Evolutionary conservation across 2,113 vertebrate genomes (phyloP).

Genomic region (Stigmatopora nigra): DNA sequence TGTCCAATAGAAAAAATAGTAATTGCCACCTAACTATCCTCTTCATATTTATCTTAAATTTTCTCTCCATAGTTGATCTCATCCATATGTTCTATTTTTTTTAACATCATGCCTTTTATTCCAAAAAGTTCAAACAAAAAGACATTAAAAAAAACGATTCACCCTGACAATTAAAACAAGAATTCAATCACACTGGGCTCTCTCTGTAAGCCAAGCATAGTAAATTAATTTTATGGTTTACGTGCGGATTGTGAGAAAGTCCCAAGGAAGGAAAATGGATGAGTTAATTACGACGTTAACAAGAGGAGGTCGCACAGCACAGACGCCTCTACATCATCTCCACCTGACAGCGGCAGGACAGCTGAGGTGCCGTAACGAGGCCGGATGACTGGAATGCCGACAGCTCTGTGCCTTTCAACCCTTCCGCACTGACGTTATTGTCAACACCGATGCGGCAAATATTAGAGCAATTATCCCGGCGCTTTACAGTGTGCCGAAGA

Average conservation of each 20-base stretch:
- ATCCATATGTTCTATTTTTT: too few relatives aligned
- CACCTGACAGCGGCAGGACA: constrained; percentile 43
- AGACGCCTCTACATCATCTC: constrained; percentile 42
- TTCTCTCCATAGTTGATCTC: too few relatives aligned
- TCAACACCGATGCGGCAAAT: constrained; percentile 29
- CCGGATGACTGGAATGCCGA: constrained; percentile 20
- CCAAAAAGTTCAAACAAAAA: not conserved
- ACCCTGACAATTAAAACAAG: not conserved
- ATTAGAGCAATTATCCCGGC: constrained; percentile 33
- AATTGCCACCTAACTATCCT: too few relatives aligned
- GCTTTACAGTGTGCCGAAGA: constrained; percentile 11
- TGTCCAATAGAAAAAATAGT: too few relatives aligned
- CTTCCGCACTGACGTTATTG: constrained; percentile 10
- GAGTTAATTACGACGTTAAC: constrained; percentile 51
- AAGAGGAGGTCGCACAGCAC: constrained; percentile 18
- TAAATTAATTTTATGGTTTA: constrained; percentile 35
- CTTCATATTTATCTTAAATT: too few relatives aligned
- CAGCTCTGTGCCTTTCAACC: constrained; percentile 31
- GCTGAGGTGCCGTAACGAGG: constrained; percentile 26
- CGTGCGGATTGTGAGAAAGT: constrained; percentile 43
- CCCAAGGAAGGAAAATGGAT: constrained; percentile 42
- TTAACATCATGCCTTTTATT: not conserved
- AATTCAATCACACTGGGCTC: constrained; percentile 15
- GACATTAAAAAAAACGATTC: not conserved
- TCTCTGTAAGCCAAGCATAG: constrained; percentile 20